A percentile compares a stretch with the other conserved stretches of the same genome.
Evolutionary conservation across 1,140 invertebrate genomes (phyloP).

Genomic region (Macrotrachela quadricornifera): DNA sequence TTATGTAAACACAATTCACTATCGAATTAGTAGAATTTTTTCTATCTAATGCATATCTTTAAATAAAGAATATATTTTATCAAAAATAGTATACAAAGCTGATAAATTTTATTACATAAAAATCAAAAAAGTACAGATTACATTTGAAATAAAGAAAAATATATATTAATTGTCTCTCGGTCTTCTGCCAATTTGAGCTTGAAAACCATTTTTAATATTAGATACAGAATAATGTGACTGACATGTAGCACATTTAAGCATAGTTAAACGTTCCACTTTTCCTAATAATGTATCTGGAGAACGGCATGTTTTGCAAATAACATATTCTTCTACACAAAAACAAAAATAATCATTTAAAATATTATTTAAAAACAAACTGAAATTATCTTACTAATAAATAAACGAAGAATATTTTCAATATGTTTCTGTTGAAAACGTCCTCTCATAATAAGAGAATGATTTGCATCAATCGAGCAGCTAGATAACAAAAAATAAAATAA

Average conservation of each 20-base stretch:
- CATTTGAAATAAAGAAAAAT: too few relatives aligned
- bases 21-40: too few relatives aligned
- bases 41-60: too few relatives aligned
- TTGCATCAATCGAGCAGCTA: slow-evolving; percentile 47
- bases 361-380: too few relatives aligned
- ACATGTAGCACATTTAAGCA: slow-evolving; percentile 95
- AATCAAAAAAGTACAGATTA: too few relatives aligned
- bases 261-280: slow-evolving; percentile 93
- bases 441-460: slow-evolving; percentile 88
- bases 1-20: too few relatives aligned
- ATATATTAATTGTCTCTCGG: slow-evolving; percentile 36
- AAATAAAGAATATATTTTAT: too few relatives aligned
- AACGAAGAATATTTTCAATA: slow-evolving; percentile 91
- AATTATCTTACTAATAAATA: slow-evolving; percentile 60
- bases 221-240: slow-evolving; percentile 93
- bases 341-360: neutral
- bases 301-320: slow-evolving; percentile 96
- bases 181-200: slow-evolving; percentile 88
- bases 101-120: too few relatives aligned
- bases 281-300: slow-evolving; percentile 93
- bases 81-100: too few relatives aligned
- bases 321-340: slow-evolving; percentile 55
- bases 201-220: slow-evolving; percentile 98
- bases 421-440: slow-evolving; percentile 98
- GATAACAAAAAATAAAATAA: slow-evolving; percentile 24